phyloP scores from a whole-genome alignment of 2,888 invertebrate species.

The Melieria omissa region DNA sequence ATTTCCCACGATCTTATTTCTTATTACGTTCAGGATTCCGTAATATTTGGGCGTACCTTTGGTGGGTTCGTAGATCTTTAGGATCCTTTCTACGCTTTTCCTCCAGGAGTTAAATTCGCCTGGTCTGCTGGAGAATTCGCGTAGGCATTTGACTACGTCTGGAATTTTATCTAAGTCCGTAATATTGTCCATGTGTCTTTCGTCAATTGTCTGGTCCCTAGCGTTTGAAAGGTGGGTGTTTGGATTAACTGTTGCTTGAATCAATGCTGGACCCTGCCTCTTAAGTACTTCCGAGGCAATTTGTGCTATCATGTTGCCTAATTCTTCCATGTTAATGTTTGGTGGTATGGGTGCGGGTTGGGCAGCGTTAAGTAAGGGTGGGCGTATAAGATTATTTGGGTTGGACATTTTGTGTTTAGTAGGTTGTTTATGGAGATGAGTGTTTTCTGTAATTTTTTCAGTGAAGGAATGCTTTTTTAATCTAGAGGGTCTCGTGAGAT shows the following conservation, averaged over 20 bases:
- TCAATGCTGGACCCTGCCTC: conserved; percentile 3
- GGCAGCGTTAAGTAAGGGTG: neutral
- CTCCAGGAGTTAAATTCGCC: conserved; percentile 31
- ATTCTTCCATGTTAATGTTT: conserved; percentile 7
- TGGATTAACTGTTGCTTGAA: conserved; percentile 4
- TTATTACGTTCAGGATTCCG: conserved; percentile 27
- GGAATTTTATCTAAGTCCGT: conserved; percentile 27
- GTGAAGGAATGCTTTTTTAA: too few relatives aligned
- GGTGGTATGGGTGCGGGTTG: conserved; percentile 1
- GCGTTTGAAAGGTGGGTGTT: neutral
- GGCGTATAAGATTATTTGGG: conserved; percentile 7
- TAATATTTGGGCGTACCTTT: conserved; percentile 32
- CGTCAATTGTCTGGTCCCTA: conserved; percentile 19
- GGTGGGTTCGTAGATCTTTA: conserved; percentile 27
- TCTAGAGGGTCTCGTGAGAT: neutral
- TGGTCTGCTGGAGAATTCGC: conserved; percentile 28
- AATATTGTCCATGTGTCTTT: conserved; percentile 9
- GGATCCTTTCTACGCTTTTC: conserved; percentile 24
- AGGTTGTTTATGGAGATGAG: neutral
- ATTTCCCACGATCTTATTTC: conserved; percentile 33
- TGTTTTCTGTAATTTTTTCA: neutral
- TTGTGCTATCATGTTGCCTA: neutral
- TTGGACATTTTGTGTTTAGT: neutral
- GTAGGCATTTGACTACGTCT: conserved; percentile 20
- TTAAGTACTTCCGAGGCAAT: conserved; percentile 1